These are phyloP conservation scores for Crioceris asparagi DNA, from an alignment of 2,888 invertebrate genomes.

Conservation along the genomic window DNA sequence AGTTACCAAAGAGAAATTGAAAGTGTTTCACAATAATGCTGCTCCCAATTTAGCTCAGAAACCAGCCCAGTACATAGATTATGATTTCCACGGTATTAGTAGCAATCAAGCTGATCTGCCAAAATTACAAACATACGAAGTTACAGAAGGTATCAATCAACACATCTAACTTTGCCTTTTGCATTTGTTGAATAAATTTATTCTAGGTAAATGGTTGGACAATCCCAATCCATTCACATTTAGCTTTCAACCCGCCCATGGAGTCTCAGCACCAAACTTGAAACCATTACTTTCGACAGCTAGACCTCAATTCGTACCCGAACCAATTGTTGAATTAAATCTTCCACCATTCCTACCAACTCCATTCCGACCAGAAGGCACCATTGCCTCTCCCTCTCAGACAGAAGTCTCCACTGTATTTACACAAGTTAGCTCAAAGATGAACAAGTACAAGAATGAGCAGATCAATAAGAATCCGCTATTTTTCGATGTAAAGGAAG, in stretches of 20 bases:
- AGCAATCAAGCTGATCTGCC: conserved; percentile 20
- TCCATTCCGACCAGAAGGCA: conserved; percentile 31
- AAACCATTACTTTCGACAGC: conserved; percentile 5
- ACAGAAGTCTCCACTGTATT: conserved; percentile 35
- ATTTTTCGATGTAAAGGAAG: conserved; percentile 35
- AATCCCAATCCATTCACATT: conserved; percentile 19
- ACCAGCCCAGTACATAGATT: conserved; percentile 25
- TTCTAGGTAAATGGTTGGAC: conserved; percentile 25
- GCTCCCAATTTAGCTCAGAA: conserved; percentile 19
- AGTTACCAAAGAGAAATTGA: conserved; percentile 37
- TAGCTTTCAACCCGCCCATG: conserved; percentile 10
- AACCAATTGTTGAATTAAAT: conserved; percentile 23
- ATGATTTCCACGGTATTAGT: conserved; percentile 20
- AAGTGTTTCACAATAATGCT: conserved; percentile 30
- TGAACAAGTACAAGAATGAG: conserved; percentile 23
- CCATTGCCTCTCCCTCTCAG: conserved; percentile 33
- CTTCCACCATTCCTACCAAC: conserved; percentile 34
- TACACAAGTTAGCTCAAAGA: conserved; percentile 29
- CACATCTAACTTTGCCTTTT: neutral
- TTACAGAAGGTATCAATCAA: conserved; percentile 31
- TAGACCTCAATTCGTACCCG: conserved; percentile 16
- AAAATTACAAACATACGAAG: conserved; percentile 33
- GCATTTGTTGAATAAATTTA: neutral
- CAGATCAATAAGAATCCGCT: conserved; percentile 21
- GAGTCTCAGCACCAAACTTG: conserved; percentile 7